Conservation (phyloP, 1,140 invertebrate genomes). For the Schmidtea mediterranea region DNA sequence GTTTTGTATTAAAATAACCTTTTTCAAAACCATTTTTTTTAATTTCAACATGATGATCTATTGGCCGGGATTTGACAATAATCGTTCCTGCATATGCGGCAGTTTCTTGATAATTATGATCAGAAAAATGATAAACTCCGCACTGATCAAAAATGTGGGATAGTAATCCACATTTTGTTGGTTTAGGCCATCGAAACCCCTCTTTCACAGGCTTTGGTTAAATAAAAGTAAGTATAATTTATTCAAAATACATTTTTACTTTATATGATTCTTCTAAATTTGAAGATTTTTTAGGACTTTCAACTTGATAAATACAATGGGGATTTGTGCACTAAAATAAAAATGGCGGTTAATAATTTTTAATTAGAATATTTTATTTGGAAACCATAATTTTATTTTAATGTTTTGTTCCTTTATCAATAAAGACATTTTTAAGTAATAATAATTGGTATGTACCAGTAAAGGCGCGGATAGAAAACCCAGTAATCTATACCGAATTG, state of each 20-base stretch:
- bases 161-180: conserved; percentile 22
- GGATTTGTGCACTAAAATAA: conserved; percentile 20
- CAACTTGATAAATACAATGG: conserved; percentile 24
- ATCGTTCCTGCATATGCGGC: conserved; percentile 26
- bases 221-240: conserved; percentile 2
- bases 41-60: conserved; percentile 19
- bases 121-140: conserved; percentile 25
- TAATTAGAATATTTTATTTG: no score
- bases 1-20: no score
- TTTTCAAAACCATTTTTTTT: conserved; percentile 18
- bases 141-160: conserved; percentile 18
- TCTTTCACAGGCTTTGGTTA: conserved; percentile 17
- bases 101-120: conserved; percentile 22
- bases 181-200: conserved; percentile 21
- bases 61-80: conserved; percentile 23
- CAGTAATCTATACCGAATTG: no score
- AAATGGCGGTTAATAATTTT: no score
- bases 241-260: conserved; percentile 10
- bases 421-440: no score
- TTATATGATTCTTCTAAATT: conserved; percentile 18
- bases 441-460: no score
- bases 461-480: no score
- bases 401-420: no score
- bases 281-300: conserved; percentile 16
- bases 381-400: no score